A percentile compares a stretch with the other conserved stretches of the same genome.
Conservation (phyloP, 1,140 invertebrate species). For the Meloidogyne hapla region DNA sequence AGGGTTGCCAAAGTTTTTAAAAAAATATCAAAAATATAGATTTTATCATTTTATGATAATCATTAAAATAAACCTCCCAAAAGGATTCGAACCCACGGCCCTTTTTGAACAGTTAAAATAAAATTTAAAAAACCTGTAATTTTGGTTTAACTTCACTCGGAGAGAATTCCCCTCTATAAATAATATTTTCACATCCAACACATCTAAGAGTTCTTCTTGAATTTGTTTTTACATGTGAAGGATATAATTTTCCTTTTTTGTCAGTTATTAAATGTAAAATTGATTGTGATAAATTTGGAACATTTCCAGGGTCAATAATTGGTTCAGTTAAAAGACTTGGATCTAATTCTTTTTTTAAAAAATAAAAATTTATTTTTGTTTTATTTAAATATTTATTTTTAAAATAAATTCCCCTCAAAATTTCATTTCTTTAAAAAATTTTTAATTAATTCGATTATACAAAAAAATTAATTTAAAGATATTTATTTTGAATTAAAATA, state of each 20-base stretch:
- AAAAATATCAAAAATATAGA: no score
- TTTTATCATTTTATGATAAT: no score
- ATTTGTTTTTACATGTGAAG: slow-evolving; percentile 34
- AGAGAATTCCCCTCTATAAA: slow-evolving; percentile 44
- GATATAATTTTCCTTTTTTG: slow-evolving; percentile 12
- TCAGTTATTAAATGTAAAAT: slow-evolving; percentile 36
- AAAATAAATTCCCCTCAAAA: not conserved
- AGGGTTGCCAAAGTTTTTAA: no score
- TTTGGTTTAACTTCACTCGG: slow-evolving; percentile 32
- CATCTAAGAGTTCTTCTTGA: slow-evolving; percentile 37
- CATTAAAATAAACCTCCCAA: no score
- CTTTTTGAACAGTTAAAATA: no score
- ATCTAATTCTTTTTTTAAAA: slow-evolving; percentile 43
- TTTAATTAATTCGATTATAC: no score
- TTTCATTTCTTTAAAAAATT: no score
- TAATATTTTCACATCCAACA: slow-evolving; percentile 32
- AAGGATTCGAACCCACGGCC: no score
- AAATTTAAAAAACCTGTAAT: slow-evolving; percentile 36
- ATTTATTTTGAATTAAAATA: no score
- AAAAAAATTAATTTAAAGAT: no score
- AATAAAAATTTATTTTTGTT: not conserved
- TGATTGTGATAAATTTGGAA: slow-evolving; percentile 32
- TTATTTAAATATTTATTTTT: no score
- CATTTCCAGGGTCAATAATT: slow-evolving; percentile 34
- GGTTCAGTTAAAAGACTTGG: slow-evolving; percentile 39